Conservation (phyloP, 2,797 vertebrate species). For the Aphelocoma californica region DNA sequence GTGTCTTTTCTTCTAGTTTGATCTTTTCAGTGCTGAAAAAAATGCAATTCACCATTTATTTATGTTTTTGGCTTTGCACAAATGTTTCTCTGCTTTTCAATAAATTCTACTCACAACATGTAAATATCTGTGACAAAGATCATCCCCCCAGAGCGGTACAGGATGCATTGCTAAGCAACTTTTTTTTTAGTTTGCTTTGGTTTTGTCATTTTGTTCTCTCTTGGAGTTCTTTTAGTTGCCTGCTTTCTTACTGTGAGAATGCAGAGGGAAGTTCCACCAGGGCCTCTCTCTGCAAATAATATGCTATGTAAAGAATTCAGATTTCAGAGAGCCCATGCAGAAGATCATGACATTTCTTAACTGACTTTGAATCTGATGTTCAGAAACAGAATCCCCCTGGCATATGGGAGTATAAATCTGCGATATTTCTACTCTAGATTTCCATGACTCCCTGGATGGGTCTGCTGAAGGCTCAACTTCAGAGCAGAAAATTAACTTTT, state of each 20-base stretch:
- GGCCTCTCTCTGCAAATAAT: not conserved
- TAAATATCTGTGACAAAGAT: conserved; percentile 39
- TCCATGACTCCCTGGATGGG: not conserved
- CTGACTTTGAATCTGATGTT: not conserved
- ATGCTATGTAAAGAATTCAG: not conserved
- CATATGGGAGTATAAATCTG: not conserved
- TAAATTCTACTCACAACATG: not conserved
- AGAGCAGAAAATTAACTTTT: not conserved
- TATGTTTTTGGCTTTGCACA: not conserved
- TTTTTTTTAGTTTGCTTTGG: not conserved
- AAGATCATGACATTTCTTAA: not conserved
- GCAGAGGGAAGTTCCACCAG: not conserved
- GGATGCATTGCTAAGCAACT: conserved; percentile 12
- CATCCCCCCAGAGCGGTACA: not conserved
- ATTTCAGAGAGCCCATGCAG: not conserved
- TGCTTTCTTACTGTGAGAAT: not conserved
- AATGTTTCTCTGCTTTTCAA: conserved; percentile 19
- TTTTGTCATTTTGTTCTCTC: conserved; percentile 37
- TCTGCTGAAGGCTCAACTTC: not conserved
- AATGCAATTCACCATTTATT: not conserved
- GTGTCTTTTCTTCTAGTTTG: not conserved
- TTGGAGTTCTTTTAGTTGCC: not conserved
- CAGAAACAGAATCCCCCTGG: not conserved
- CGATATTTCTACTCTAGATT: not conserved
- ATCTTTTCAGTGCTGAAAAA: not conserved